phyloP scores from a whole-genome alignment of 1,140 invertebrate genomes.

The Neelides sp. region DNA sequence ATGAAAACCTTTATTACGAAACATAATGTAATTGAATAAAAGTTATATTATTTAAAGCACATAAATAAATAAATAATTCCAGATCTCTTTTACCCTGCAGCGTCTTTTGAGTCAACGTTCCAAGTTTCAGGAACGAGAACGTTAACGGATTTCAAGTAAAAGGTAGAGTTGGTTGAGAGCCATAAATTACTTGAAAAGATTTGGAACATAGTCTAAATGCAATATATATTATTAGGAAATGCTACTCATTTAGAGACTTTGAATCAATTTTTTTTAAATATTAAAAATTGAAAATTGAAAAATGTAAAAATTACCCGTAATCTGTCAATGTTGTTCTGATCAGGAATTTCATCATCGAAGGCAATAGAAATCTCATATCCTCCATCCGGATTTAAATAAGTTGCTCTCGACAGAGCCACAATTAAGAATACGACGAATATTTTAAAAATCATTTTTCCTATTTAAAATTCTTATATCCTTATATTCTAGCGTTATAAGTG shows the following conservation, averaged over 20 bases:
- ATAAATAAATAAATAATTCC: background rate
- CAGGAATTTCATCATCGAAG: constrained; percentile 9
- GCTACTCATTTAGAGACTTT: background rate
- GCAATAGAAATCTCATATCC: constrained; percentile 19
- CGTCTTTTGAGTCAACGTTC: background rate
- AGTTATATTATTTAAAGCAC: background rate
- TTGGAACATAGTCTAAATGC: constrained; percentile 5
- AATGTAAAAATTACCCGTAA: constrained; percentile 7
- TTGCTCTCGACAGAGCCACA: too few relatives aligned
- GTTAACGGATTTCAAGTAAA: constrained; percentile 17
- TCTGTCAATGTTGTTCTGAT: background rate
- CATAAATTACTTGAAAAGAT: constrained; percentile 11
- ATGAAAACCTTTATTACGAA: constrained; percentile 13
- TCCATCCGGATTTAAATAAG: too few relatives aligned
- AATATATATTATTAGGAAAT: background rate
- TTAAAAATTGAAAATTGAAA: background rate
- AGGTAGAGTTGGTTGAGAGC: constrained; percentile 4
- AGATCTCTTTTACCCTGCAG: background rate
- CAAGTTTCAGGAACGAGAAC: constrained; percentile 13
- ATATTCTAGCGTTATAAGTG: too few relatives aligned
- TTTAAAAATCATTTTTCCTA: too few relatives aligned
- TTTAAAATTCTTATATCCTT: too few relatives aligned
- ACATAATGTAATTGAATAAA: background rate
- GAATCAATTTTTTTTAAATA: background rate
- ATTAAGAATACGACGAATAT: too few relatives aligned